Conservation (phyloP, 2,113 vertebrate genomes). For the Thermophis baileyi region DNA sequence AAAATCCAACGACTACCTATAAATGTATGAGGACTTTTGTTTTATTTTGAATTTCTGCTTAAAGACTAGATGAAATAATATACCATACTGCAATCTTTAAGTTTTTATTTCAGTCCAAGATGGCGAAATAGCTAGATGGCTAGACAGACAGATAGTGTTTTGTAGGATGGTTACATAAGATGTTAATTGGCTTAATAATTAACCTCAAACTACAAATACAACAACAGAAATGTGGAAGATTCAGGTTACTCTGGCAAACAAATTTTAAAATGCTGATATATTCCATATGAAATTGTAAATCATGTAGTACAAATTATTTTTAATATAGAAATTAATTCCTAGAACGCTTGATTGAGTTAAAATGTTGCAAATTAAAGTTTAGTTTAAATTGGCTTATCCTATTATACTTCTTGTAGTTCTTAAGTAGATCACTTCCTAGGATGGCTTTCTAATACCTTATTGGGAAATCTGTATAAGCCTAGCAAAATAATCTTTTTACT, state of each 20-base stretch:
- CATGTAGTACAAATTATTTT: neutral
- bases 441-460: constrained; percentile 17
- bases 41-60: neutral
- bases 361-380: neutral
- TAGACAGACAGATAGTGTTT: neutral
- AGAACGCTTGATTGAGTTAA: neutral
- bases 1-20: neutral
- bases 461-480: neutral
- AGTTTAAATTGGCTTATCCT: neutral
- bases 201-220: neutral
- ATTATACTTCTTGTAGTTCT: neutral
- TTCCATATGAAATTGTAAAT: neutral
- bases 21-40: neutral
- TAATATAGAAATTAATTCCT: neutral
- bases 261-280: neutral
- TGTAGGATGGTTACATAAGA: neutral
- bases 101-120: neutral
- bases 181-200: neutral
- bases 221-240: neutral
- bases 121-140: neutral
- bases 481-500: neutral
- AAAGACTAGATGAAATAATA: neutral
- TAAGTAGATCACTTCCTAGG: constrained; percentile 18
- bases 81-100: neutral
- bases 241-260: neutral